phyloP scores from a whole-genome alignment of 2,797 vertebrate genomes.

The Podarcis lilfordi region DNA sequence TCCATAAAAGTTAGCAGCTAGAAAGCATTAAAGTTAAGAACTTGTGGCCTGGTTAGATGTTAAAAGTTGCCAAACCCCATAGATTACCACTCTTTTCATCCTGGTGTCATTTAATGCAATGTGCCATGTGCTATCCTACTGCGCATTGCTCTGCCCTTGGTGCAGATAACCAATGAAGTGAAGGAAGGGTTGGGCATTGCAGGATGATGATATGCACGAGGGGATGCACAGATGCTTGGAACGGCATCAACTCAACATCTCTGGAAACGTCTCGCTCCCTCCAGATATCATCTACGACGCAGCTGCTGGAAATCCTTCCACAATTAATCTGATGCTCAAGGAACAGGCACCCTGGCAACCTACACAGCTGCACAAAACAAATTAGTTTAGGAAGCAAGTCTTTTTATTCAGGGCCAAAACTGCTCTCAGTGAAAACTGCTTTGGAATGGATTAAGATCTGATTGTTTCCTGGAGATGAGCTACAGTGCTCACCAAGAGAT shows the following conservation, averaged over 20 bases:
- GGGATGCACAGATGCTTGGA: too few species aligned
- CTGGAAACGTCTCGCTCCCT: not conserved
- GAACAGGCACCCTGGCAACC: not conserved
- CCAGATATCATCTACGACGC: too few species aligned
- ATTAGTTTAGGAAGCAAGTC: not conserved
- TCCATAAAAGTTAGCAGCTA: not conserved
- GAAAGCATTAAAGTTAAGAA: not conserved
- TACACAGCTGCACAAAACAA: not conserved
- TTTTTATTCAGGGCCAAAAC: not conserved
- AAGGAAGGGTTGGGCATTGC: not conserved
- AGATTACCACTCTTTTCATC: too few species aligned
- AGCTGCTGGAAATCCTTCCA: not conserved
- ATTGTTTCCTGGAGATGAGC: not conserved
- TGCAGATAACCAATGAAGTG: not conserved
- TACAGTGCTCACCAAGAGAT: not conserved
- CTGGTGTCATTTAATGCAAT: too few species aligned
- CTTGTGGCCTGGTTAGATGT: too few species aligned
- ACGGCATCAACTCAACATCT: not conserved
- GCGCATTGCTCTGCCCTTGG: too few species aligned
- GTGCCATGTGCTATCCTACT: too few species aligned
- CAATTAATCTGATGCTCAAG: not conserved
- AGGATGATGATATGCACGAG: not conserved
- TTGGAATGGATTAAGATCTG: not conserved
- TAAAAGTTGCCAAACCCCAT: too few species aligned
- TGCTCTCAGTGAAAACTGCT: not conserved